Conservation (phyloP, 2,888 invertebrate genomes). For the Synergus itoensis region DNA sequence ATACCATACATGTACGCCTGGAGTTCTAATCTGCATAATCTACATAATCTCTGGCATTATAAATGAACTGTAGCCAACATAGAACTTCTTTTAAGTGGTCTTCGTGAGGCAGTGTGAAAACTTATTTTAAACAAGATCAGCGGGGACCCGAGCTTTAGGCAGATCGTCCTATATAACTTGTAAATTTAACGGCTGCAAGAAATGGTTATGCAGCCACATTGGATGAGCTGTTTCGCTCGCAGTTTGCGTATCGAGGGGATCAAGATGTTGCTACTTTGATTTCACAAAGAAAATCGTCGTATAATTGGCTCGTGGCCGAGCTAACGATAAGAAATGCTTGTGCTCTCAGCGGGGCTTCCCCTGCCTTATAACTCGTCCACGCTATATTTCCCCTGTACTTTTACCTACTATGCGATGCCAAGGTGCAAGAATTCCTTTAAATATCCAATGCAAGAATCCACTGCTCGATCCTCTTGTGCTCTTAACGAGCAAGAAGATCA, state of each 20-base stretch:
- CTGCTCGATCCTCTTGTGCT: conserved; percentile 48
- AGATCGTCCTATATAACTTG: conserved; percentile 13
- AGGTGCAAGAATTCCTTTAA: conserved; percentile 52
- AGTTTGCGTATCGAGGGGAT: conserved; percentile 32
- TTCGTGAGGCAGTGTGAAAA: not conserved
- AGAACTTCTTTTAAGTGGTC: conserved; percentile 6
- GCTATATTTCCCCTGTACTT: conserved; percentile 36
- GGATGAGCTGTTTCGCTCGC: conserved; percentile 28
- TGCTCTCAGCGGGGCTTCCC: conserved; percentile 39
- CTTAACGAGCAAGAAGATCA: conserved; percentile 53
- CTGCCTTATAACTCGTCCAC: conserved; percentile 47
- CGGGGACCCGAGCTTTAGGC: not conserved
- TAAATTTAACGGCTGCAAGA: conserved; percentile 20
- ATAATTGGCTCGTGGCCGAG: conserved; percentile 35
- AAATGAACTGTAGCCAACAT: conserved; percentile 3
- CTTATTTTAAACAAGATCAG: conserved; percentile 25
- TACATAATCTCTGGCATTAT: conserved; percentile 13
- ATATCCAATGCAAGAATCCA: conserved; percentile 51
- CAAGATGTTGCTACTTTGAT: conserved; percentile 39
- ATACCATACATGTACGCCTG: not conserved
- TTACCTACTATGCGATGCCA: not conserved
- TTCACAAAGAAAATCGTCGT: conserved; percentile 36
- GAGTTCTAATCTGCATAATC: conserved; percentile 31
- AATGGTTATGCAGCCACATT: conserved; percentile 21
- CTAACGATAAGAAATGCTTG: conserved; percentile 38